These are phyloP conservation scores for Aptenodytes forsteri DNA, from an alignment of 2,113 vertebrate genomes.

Conservation along the genomic window DNA sequence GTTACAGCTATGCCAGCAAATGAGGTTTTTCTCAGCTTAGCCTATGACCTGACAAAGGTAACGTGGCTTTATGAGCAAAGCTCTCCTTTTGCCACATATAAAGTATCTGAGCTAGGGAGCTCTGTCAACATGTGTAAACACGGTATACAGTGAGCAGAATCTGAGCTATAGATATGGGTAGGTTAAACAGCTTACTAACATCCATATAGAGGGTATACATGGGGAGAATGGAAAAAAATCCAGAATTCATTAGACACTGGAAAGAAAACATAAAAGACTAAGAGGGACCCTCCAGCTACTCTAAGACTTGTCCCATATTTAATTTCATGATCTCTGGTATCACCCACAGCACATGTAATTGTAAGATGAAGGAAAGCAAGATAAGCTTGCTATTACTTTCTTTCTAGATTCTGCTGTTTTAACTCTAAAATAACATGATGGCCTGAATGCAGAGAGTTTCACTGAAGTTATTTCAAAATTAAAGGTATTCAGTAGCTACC, in stretches of 20 bases:
- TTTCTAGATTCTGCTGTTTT: not conserved
- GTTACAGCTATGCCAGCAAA: not conserved
- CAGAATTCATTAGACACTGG: not conserved
- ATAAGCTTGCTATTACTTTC: not conserved
- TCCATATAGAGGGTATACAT: not conserved
- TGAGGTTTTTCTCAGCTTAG: not conserved
- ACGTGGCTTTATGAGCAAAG: not conserved
- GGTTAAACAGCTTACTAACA: not conserved
- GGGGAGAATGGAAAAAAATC: not conserved
- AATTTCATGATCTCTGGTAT: not conserved
- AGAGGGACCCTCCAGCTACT: not conserved
- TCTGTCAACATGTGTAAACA: not conserved
- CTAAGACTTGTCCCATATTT: not conserved
- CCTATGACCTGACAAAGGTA: not conserved
- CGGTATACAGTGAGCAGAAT: not conserved
- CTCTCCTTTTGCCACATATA: not conserved
- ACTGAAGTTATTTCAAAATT: not conserved
- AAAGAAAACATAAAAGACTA: not conserved
- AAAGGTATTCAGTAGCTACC: not conserved
- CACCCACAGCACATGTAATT: not conserved
- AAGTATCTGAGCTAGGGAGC: not conserved
- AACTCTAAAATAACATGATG: not conserved
- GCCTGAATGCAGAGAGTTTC: not conserved
- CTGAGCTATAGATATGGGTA: not conserved
- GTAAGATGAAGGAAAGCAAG: not conserved